Base-by-base conservation (phyloP, 2,797 vertebrate genomes). In the Loriculus beryllinus region DNA sequence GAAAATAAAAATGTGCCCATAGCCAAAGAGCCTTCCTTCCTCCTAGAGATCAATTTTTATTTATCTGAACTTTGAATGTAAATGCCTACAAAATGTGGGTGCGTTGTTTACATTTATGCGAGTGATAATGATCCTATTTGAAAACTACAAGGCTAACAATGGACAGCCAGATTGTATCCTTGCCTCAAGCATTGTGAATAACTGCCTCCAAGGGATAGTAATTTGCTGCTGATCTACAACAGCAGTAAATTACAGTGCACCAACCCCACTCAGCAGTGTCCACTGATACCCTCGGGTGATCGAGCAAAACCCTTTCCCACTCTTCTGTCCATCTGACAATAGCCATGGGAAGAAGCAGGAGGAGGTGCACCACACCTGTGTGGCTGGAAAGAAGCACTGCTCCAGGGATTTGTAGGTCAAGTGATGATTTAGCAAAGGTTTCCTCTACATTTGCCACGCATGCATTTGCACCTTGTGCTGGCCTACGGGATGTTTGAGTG, bases 161-260 rank as follows among this genome's bases (percentile, higher is more conserved):
- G 76, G 84, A 82, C 45, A 82, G 68, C 60, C 92, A 95, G 91
- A 92, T 26, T 95, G 89, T 49, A 43, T 78, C 87, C 82, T 89
- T 89, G 95, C 92, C 92, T 76, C 87, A 37, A 95, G 94, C 94
- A 48, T 45, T 2, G 1, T 25, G 71, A 84, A 39, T 56, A 52
- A 71, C 80, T 37, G 37, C 37, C 37, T 37, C 86, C 57, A 56
- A 82, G 89, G 89, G 79, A 78, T 60, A 70, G 65, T 37, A 68
- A 91, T 92, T 90, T 77, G 80, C 88, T 63, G 81, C 91, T 88
- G 83, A 86, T 85, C 47, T 79, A 77, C 3, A 0, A 78, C 48
- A 63, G 80, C 83, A 84, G 78, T 88, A 88, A 93, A 93, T 92
- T 74, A 88, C 67, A 47, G 4, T 5, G 43, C 83, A 79, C 59